Evolutionary conservation across 2,888 invertebrate genomes (phyloP).

Genomic region (Oegoconia quadripuncta): DNA sequence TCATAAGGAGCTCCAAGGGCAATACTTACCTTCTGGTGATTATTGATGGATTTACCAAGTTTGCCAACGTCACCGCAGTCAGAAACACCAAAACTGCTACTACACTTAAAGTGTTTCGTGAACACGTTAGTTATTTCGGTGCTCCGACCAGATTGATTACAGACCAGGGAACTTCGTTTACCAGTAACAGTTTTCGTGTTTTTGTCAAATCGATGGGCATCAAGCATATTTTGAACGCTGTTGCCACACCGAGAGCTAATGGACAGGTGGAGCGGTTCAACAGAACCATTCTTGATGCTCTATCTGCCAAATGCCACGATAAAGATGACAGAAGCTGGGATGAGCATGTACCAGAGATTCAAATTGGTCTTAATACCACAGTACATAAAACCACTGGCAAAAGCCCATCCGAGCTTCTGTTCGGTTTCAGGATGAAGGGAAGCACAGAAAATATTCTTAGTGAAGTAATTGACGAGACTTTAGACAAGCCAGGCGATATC

Average conservation of each 20-base stretch:
- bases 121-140: slow-evolving; percentile 4
- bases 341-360: slow-evolving; percentile 4
- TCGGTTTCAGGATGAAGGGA: slow-evolving; percentile 8
- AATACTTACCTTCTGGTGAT: slow-evolving; percentile 6
- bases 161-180: slow-evolving; percentile 5
- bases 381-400: slow-evolving; percentile 8
- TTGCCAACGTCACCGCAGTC: slow-evolving; percentile 13
- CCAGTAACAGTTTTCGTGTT: slow-evolving; percentile 1
- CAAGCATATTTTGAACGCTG: slow-evolving; percentile 6
- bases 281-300: too few relatives aligned
- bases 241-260: slow-evolving; percentile 1
- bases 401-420: slow-evolving; percentile 10
- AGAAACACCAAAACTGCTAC: slow-evolving; percentile 9
- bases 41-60: slow-evolving; percentile 19
- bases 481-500: background rate
- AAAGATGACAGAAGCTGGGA: slow-evolving; percentile 1
- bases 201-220: slow-evolving; percentile 1
- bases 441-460: background rate
- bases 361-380: slow-evolving; percentile 10
- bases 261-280: background rate
- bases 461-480: background rate
- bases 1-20: background rate
- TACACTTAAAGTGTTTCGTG: background rate
- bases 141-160: slow-evolving; percentile 5
- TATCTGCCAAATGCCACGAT: background rate